A percentile compares a stretch with the other conserved stretches of the same genome.
phyloP scores from a whole-genome alignment of 53 echinoderm and acorn worm genomes.

The Mesocentrotus franciscanus region DNA sequence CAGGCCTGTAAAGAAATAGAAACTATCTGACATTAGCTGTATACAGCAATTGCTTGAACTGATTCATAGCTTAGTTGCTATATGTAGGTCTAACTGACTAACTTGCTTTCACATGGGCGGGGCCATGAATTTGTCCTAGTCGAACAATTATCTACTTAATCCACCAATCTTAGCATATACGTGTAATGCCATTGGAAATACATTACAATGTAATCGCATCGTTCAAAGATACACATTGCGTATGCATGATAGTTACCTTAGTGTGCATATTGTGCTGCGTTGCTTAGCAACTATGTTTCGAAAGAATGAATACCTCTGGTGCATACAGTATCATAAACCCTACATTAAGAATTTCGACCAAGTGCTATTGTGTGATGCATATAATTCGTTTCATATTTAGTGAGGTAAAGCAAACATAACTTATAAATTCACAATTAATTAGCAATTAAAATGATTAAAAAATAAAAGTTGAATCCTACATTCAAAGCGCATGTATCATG shows the following conservation, averaged over 20 bases:
- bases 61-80: not conserved
- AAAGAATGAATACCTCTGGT: not conserved
- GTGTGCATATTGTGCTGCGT: not conserved
- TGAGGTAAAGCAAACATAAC: too few species aligned
- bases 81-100: not conserved
- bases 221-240: constrained; percentile 6
- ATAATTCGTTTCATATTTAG: too few species aligned
- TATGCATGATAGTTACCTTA: not conserved
- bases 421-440: too few species aligned
- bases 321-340: too few species aligned
- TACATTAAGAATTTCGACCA: too few species aligned
- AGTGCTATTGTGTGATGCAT: too few species aligned
- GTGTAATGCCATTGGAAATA: not conserved
- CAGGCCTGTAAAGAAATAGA: not conserved
- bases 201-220: not conserved
- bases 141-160: constrained; percentile 24
- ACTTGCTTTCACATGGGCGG: not conserved
- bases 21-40: not conserved
- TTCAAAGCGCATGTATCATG: too few species aligned
- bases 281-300: not conserved
- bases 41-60: not conserved
- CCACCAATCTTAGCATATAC: not conserved
- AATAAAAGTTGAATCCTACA: too few species aligned
- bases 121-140: not conserved
- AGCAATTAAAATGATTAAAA: too few species aligned